phyloP scores from a whole-genome alignment of 2,797 vertebrate genomes.

The Acipenser ruthenus region DNA sequence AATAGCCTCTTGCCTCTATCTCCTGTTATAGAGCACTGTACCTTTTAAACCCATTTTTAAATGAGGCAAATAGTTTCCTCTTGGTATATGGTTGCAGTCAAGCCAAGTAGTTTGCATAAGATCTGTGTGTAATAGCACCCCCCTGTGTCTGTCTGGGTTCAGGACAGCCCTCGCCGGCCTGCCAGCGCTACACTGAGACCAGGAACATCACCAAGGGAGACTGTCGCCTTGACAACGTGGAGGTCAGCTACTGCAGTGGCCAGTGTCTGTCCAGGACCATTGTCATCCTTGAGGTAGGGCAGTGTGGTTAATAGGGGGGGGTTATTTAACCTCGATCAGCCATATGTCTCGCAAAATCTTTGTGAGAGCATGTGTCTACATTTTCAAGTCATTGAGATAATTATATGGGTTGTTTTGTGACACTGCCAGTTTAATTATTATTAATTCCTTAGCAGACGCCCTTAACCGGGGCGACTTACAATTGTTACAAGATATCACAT shows the following conservation, averaged over 20 bases:
- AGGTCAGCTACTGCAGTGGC: constrained; percentile 79
- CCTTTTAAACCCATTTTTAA: background rate
- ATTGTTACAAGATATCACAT: too few relatives aligned
- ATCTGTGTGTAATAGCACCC: too few relatives aligned
- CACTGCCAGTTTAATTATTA: too few relatives aligned
- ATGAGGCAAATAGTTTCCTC: background rate
- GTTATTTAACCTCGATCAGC: background rate
- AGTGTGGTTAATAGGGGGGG: background rate
- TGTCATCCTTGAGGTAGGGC: constrained; percentile 72
- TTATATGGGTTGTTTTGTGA: too few relatives aligned
- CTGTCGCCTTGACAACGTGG: constrained; percentile 72
- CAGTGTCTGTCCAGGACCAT: constrained; percentile 72
- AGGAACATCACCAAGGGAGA: constrained; percentile 78
- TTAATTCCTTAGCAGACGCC: too few relatives aligned
- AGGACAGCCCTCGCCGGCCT: constrained; percentile 56
- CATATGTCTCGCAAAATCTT: too few relatives aligned
- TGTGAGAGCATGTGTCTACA: too few relatives aligned
- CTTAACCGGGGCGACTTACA: too few relatives aligned
- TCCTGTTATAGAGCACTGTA: too few relatives aligned
- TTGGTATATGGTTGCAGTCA: background rate
- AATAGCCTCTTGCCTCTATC: too few relatives aligned
- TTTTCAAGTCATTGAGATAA: too few relatives aligned
- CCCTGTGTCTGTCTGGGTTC: constrained; percentile 4
- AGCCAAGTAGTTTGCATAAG: background rate
- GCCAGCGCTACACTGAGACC: constrained; percentile 62